Evolutionary conservation across 2,113 vertebrate genomes (phyloP), one percentile per base, ranked within the genome.

Genomic region (Cebus imitator): DNA sequence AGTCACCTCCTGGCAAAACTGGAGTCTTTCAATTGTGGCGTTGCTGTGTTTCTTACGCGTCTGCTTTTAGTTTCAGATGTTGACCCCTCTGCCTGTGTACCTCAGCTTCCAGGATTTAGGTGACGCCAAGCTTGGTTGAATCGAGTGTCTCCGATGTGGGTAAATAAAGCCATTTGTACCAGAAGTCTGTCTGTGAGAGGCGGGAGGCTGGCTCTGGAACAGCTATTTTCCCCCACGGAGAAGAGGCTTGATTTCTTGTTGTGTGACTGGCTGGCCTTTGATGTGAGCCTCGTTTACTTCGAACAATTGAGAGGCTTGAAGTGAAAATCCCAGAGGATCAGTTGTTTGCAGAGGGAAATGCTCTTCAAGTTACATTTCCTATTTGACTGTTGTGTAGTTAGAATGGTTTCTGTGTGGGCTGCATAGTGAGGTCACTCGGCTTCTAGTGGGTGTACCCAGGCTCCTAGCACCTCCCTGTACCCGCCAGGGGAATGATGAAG

Each of bases 301-400:
- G 10, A 98, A 93, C 98, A 98, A 97, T 98, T 98, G 97, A 97
- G 98, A 98, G 91, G 95, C 87, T 98, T 98, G 98, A 98, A 98
- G 97, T 94, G 97, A 96, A 98, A 97, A 95, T 98, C 98, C 97
- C 98, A 25, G 17, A 93, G 98, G 98, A 98, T 92, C 96, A 73
- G 95, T 97, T 98, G 98, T 98, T 98, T 98, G 98, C 93, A 96
- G 98, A 98, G 97, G 98, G 89, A 97, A 91, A 95, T 87, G 85
- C 57, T 97, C 96, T 98, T 97, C 95, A 95, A 97, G 97, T 98
- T 97, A 93, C 30, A 76, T 97, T 98, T 98, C 97, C 92, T 97
- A 64, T 16, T 30, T 16, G 11, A 14, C 72, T 25, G 72, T 30
- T 78, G 66, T 86, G 23, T 93, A 23, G 40, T 86, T 88, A 58